These are phyloP conservation scores for Periphyllus acericola DNA, from an alignment of 2,888 invertebrate genomes.

Conservation along the genomic window DNA sequence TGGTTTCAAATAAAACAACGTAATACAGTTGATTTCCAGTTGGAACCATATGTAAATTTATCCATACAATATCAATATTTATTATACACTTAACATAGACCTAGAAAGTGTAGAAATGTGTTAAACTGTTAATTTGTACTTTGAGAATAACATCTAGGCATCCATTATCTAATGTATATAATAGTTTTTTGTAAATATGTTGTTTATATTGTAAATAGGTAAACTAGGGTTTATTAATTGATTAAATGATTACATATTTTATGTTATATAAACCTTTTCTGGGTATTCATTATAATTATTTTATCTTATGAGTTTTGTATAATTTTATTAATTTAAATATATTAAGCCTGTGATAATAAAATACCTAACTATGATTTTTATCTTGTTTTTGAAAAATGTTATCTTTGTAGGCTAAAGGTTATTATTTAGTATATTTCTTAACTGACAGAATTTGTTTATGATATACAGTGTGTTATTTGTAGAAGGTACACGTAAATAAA, in stretches of 20 bases:
- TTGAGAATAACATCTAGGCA: not conserved
- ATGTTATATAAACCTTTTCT: conserved; percentile 17
- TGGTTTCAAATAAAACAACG: conserved; percentile 23
- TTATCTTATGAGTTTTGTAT: conserved; percentile 7
- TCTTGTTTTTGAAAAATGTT: not conserved
- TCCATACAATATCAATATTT: not conserved
- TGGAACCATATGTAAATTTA: not conserved
- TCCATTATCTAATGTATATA: not conserved
- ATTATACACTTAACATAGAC: not conserved
- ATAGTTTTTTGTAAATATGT: conserved; percentile 27
- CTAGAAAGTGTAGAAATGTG: not conserved
- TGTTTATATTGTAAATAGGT: conserved; percentile 57
- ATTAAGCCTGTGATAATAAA: conserved; percentile 58
- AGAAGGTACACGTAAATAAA: not conserved
- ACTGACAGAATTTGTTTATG: not conserved
- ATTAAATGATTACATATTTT: not conserved
- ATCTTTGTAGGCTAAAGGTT: conserved; percentile 47
- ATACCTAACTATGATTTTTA: conserved; percentile 17
- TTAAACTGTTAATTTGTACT: not conserved
- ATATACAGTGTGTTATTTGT: conserved; percentile 3
- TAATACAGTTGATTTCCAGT: conserved; percentile 6
- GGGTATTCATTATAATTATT: conserved; percentile 18
- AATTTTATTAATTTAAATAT: conserved; percentile 23
- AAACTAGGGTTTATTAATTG: conserved; percentile 32
- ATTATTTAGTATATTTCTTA: not conserved